Percentiles rank a stretch among this genome's conserved stretches.
These are phyloP conservation scores for Nebria ingens DNA, from an alignment of 1,140 invertebrate species.

Conservation along the genomic window DNA sequence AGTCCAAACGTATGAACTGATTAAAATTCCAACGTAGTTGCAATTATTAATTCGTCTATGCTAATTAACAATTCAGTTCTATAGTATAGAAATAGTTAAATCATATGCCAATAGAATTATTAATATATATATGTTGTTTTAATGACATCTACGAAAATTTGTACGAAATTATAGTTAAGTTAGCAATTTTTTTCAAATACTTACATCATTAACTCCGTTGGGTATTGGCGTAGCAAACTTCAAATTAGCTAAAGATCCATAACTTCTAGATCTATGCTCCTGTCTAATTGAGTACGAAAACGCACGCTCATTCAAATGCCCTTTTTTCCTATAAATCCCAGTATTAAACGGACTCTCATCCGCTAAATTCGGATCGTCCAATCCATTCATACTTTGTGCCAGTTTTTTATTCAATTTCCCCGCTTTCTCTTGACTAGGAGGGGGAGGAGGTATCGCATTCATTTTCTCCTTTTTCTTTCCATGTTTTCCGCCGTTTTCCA, in stretches of 20 bases:
- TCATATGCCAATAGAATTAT: too few species aligned
- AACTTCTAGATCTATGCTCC: slow-evolving; percentile 81
- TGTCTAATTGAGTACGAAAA: slow-evolving; percentile 91
- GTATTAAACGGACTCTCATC: slow-evolving; percentile 75
- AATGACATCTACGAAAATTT: too few species aligned
- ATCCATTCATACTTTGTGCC: slow-evolving; percentile 41
- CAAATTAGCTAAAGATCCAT: slow-evolving; percentile 79
- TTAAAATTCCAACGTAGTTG: too few species aligned
- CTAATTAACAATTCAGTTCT: too few species aligned
- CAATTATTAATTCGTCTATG: too few species aligned
- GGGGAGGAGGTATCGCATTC: not conserved
- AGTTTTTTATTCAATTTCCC: slow-evolving; percentile 38
- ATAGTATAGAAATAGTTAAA: too few species aligned
- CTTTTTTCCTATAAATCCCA: slow-evolving; percentile 79
- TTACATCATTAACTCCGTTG: slow-evolving; percentile 38
- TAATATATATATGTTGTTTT: too few species aligned
- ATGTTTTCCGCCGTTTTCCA: slow-evolving; percentile 32
- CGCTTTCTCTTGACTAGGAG: slow-evolving; percentile 16
- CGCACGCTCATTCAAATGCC: slow-evolving; percentile 84
- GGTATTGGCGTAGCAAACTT: slow-evolving; percentile 59
- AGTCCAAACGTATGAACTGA: too few species aligned
- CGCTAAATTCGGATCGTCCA: slow-evolving; percentile 45
- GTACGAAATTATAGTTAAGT: not conserved
- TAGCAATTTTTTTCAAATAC: slow-evolving; percentile 19
- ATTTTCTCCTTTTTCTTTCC: slow-evolving; percentile 31